These are phyloP conservation scores for Puffinus mauretanicus DNA, from an alignment of 2,113 vertebrate genomes.

Conservation along the genomic window DNA sequence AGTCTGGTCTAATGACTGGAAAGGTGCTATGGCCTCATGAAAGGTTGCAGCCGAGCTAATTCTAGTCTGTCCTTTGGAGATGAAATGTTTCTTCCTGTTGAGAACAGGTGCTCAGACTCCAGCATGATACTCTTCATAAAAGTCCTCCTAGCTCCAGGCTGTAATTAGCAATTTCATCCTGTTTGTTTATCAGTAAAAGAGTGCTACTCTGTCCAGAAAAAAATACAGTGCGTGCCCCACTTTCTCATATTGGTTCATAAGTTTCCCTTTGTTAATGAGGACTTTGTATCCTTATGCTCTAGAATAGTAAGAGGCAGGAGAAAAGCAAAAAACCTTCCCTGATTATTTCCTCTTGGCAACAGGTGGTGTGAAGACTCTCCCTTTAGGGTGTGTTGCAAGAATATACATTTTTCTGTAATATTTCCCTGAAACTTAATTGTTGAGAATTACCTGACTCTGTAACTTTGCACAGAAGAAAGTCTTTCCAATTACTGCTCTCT, in stretches of 20 bases:
- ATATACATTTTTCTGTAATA: neutral
- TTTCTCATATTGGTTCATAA: neutral
- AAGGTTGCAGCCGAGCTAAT: neutral
- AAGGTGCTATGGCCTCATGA: neutral
- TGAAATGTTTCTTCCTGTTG: neutral
- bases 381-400: neutral
- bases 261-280: neutral
- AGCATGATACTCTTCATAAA: neutral
- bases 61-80: neutral
- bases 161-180: conserved; percentile 8
- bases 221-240: neutral
- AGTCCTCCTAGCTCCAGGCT: neutral
- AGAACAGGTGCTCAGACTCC: conserved; percentile 31
- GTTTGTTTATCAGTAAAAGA: neutral
- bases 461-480: neutral
- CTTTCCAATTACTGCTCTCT: neutral
- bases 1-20: neutral
- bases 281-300: neutral
- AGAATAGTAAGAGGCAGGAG: neutral
- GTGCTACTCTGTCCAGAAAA: neutral
- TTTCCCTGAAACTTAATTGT: neutral
- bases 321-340: neutral
- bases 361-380: neutral
- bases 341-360: neutral
- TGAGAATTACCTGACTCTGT: neutral